Conservation (phyloP, 1,140 invertebrate genomes). For the Lepidotrigona ventralis region DNA sequence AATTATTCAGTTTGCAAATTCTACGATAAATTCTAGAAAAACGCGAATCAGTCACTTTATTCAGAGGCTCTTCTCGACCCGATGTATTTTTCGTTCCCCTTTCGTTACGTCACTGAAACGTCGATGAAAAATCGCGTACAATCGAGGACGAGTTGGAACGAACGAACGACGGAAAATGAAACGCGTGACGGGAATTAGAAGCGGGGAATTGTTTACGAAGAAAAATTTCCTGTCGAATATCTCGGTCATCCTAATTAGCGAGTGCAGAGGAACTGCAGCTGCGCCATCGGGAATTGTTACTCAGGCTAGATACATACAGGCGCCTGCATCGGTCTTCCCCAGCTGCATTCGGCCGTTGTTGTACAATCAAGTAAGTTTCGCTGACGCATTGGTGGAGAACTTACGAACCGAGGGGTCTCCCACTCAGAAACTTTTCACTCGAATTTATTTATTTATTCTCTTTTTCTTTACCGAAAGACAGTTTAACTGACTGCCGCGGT, state of each 20-base stretch:
- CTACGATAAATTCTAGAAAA: too few relatives aligned
- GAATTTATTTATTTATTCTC: constrained; percentile 1
- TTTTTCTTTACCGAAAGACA: too few relatives aligned
- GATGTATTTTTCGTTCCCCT: too few relatives aligned
- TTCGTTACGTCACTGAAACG: neutral
- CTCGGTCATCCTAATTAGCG: constrained; percentile 44
- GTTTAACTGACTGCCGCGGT: too few relatives aligned
- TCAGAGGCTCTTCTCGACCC: too few relatives aligned
- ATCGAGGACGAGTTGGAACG: neutral
- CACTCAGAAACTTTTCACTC: neutral
- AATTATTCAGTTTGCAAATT: too few relatives aligned
- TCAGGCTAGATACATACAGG: constrained; percentile 37
- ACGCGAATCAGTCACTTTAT: too few relatives aligned
- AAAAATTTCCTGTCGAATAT: constrained; percentile 17
- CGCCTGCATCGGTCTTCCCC: constrained; percentile 45
- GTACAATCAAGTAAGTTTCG: constrained; percentile 46
- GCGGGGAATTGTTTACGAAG: neutral
- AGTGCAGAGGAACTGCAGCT: constrained; percentile 29
- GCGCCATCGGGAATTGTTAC: constrained; percentile 30
- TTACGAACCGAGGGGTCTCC: neutral
- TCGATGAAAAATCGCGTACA: neutral
- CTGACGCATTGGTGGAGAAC: constrained; percentile 32
- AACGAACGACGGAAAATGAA: neutral
- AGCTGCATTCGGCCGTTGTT: constrained; percentile 27
- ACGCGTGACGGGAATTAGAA: neutral